A percentile compares a stretch with the other conserved stretches of the same genome.
These are phyloP conservation scores for Eulemur macaco DNA, from an alignment of 2,113 vertebrate genomes.

Conservation along the genomic window DNA sequence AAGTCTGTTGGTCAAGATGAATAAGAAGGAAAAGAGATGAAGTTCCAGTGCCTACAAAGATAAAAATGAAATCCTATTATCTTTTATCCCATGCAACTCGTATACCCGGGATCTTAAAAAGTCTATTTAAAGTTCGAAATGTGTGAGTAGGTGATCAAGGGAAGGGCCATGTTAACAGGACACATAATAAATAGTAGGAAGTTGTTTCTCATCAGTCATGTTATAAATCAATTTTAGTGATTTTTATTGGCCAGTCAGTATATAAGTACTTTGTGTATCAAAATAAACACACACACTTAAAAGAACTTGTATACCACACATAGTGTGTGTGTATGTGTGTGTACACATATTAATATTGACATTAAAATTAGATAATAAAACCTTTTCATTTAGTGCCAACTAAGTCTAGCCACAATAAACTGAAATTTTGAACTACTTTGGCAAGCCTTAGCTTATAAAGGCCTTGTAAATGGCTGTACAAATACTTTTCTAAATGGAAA, in stretches of 20 bases:
- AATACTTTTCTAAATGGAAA: constrained; percentile 83
- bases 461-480: constrained; percentile 78
- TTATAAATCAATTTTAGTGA: neutral
- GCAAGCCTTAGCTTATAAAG: constrained; percentile 80
- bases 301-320: neutral
- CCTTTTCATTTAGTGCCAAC: constrained; percentile 73
- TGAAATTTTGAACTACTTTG: constrained; percentile 78
- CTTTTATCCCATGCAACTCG: neutral
- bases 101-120: neutral
- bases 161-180: neutral
- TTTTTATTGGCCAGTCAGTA: neutral
- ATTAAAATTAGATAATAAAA: constrained; percentile 69
- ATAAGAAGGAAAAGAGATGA: neutral
- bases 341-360: constrained; percentile 36
- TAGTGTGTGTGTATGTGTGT: neutral
- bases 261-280: neutral
- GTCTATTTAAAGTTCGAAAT: neutral
- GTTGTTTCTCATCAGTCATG: neutral
- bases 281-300: neutral
- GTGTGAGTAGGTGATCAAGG: neutral
- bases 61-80: neutral
- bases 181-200: neutral
- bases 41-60: neutral
- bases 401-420: constrained; percentile 74
- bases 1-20: neutral